A percentile compares a stretch with the other conserved stretches of the same genome.
phyloP scores from a whole-genome alignment of 2,888 invertebrate species.

The Platynereis dumerilii region DNA sequence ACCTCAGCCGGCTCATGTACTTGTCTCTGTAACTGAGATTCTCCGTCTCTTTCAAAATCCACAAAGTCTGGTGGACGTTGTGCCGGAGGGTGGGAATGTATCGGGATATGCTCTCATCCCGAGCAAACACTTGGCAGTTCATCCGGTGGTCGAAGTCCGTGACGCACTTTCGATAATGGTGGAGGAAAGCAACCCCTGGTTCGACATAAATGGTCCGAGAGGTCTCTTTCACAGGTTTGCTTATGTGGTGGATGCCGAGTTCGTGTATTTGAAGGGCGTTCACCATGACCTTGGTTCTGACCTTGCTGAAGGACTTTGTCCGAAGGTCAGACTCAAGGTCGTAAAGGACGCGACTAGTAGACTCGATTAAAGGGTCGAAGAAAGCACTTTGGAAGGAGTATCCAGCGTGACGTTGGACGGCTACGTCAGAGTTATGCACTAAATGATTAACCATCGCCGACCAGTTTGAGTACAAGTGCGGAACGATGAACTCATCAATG shows the following conservation, averaged over 20 bases:
- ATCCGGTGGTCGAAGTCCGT: slow-evolving; percentile 49
- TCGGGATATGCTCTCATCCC: slow-evolving; percentile 32
- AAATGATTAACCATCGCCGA: slow-evolving; percentile 31
- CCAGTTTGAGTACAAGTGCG: slow-evolving; percentile 37
- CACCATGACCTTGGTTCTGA: slow-evolving; percentile 61
- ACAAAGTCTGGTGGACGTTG: slow-evolving; percentile 34
- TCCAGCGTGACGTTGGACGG: slow-evolving; percentile 35
- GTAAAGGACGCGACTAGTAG: slow-evolving; percentile 32
- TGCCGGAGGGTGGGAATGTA: slow-evolving; percentile 34
- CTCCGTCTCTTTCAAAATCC: slow-evolving; percentile 32
- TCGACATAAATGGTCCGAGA: slow-evolving; percentile 43
- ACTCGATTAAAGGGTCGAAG: slow-evolving; percentile 44
- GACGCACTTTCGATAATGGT: slow-evolving; percentile 58
- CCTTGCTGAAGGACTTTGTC: slow-evolving; percentile 41
- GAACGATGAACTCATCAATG: slow-evolving; percentile 60
- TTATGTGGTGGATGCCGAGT: slow-evolving; percentile 64
- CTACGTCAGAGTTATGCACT: slow-evolving; percentile 11
- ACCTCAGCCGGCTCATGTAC: no score
- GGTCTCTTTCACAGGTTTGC: slow-evolving; percentile 55
- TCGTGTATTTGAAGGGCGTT: slow-evolving; percentile 61
- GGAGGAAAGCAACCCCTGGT: slow-evolving; percentile 46
- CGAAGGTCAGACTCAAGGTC: slow-evolving; percentile 47
- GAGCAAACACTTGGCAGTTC: slow-evolving; percentile 35
- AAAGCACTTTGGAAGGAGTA: slow-evolving; percentile 57
- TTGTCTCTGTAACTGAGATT: slow-evolving; percentile 3